Base-by-base conservation (phyloP, 2,797 vertebrate species). In the Thalassophryne amazonica region DNA sequence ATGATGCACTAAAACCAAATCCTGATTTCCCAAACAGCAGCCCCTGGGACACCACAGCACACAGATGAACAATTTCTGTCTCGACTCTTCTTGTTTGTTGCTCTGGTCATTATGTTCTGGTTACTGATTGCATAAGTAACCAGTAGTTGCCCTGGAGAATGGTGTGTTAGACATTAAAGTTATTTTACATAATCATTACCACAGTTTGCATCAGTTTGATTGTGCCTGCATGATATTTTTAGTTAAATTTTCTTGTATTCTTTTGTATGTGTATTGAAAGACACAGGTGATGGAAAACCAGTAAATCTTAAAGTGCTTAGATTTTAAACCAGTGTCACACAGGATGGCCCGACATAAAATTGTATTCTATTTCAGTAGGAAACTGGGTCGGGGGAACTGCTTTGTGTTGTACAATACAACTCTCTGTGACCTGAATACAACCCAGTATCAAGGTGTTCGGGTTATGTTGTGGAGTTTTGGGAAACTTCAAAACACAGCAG, bases 61-160 rank as follows among this genome's bases (percentile, higher is more conserved):
- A 94, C 82, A 73, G 96, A 99, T 11, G 96, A 99, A 52, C 97
- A 98, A 87, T 99, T 99, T 81, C 91, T 99, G 69, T 98, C 97
- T 40, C 94, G 95, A 60, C 96, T 99, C 71, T 99, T 99, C 90
- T 90, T 99, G 73, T 98, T 98, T 57, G 97, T 97, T 21, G 97
- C 96, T 35, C 86, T 99, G 71, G 92, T 96, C 74, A 98, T 99
- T 73, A 98, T 99, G 95, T 98, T 99, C 81, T 99, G 97, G 97
- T 92, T 99, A 60, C 87, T 99, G 55, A 98, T 99, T 33, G 97
- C 97, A 24, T 99, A 89, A 91, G 57, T 2, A 15, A n/a, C 33
- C 16, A 7, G 6, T 24, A 32, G 8, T 10, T n/a, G n/a, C n/a
- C n/a, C n/a, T n/a, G n/a, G n/a, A n/a, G n/a, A n/a, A n/a, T n/a